A percentile compares a stretch with the other conserved stretches of the same genome.
Evolutionary conservation across 2,888 invertebrate genomes (phyloP).

Genomic region (Fragum fragum): DNA sequence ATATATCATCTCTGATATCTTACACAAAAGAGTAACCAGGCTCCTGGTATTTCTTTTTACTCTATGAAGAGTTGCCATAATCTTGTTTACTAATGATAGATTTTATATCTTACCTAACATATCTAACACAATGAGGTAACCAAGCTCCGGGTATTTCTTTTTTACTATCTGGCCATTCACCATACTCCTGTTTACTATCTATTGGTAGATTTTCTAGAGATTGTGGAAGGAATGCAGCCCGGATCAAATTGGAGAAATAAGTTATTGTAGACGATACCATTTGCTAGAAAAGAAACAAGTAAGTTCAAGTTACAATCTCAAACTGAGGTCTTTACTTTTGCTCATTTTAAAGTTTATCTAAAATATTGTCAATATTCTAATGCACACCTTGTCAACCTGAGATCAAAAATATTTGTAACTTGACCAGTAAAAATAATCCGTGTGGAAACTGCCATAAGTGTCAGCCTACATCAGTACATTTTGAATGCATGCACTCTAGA

Average conservation of each 20-base stretch:
- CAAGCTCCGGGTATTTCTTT: conserved; percentile 88
- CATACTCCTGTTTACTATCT: conserved; percentile 87
- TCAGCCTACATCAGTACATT: no score
- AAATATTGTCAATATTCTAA: no score
- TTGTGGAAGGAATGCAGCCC: conserved; percentile 91
- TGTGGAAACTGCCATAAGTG: no score
- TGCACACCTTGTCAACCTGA: no score
- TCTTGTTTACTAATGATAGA: conserved; percentile 84
- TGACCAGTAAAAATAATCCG: no score
- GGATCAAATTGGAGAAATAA: conserved; percentile 91
- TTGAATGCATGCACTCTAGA: no score
- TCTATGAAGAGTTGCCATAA: conserved; percentile 88
- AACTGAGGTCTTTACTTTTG: no score
- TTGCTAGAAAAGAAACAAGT: conserved; percentile 88
- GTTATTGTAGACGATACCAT: conserved; percentile 94
- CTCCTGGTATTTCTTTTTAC: conserved; percentile 81
- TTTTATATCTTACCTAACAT: conserved; percentile 88
- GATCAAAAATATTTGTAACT: no score
- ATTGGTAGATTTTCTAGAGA: conserved; percentile 88
- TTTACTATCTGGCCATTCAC: conserved; percentile 87
- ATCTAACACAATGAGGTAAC: conserved; percentile 93
- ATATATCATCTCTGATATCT: conserved; percentile 90
- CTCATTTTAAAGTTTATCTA: no score
- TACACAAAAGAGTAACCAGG: conserved; percentile 94
- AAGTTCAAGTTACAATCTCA: no score